These are phyloP conservation scores for Cactoblastis cactorum DNA, from an alignment of 2,888 invertebrate genomes.

Conservation along the genomic window DNA sequence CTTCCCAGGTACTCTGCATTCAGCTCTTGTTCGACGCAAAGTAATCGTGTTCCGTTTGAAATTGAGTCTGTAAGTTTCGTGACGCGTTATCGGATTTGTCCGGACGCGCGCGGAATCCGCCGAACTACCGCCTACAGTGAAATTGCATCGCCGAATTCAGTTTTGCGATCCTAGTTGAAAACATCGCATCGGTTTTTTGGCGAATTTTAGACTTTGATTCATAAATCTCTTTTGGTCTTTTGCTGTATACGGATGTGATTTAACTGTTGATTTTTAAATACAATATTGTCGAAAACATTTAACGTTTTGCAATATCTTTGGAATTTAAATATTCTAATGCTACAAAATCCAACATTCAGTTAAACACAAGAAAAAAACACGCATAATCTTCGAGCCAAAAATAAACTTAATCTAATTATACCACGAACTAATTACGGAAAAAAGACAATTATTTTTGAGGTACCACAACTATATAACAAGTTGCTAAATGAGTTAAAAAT, in stretches of 20 bases:
- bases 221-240: not conserved
- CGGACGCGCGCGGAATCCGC: slow-evolving; percentile 60
- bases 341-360: too few relatives aligned
- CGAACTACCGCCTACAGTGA: slow-evolving; percentile 32
- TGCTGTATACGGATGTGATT: not conserved
- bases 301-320: too few relatives aligned
- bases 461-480: too few relatives aligned
- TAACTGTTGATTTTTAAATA: not conserved
- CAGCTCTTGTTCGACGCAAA: slow-evolving; percentile 36
- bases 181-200: not conserved
- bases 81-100: slow-evolving; percentile 75
- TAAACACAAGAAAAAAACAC: too few relatives aligned
- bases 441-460: too few relatives aligned
- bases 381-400: too few relatives aligned
- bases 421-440: too few relatives aligned
- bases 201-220: not conserved
- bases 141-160: slow-evolving; percentile 29
- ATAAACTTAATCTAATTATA: too few relatives aligned
- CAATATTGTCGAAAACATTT: not conserved
- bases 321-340: too few relatives aligned
- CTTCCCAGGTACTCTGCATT: slow-evolving; percentile 25
- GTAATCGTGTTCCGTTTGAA: slow-evolving; percentile 67
- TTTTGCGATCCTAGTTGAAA: not conserved
- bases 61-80: slow-evolving; percentile 66
- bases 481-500: too few relatives aligned